These are phyloP conservation scores for Leptinotarsa undecemlineata DNA, from an alignment of 1,140 invertebrate species.

Conservation along the genomic window DNA sequence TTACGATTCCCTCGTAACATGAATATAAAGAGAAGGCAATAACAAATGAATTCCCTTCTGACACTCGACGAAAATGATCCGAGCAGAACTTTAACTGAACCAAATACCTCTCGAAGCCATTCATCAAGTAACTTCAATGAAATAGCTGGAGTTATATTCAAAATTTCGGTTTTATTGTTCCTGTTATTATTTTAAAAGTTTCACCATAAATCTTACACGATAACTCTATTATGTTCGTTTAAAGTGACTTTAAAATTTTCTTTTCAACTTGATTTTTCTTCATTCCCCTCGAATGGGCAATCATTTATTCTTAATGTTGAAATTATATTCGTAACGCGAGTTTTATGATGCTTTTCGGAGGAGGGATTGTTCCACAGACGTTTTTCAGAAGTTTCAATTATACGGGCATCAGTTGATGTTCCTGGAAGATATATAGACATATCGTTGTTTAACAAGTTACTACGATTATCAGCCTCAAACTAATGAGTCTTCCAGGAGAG, in stretches of 20 bases:
- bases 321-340: constrained; percentile 1
- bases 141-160: not conserved
- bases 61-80: not conserved
- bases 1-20: too few relatives aligned
- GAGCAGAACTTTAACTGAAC: not conserved
- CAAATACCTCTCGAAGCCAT: not conserved
- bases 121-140: not conserved
- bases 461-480: too few relatives aligned
- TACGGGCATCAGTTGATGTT: not conserved
- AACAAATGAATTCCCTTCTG: too few relatives aligned
- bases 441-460: too few relatives aligned
- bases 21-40: too few relatives aligned
- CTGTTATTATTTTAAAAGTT: constrained; percentile 6
- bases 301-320: not conserved
- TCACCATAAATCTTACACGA: not conserved
- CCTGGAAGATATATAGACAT: too few relatives aligned
- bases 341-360: not conserved
- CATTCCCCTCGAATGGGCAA: not conserved
- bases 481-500: too few relatives aligned
- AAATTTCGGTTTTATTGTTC: constrained; percentile 4
- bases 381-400: not conserved
- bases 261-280: constrained; percentile 8
- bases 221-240: constrained; percentile 6
- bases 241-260: constrained; percentile 7
- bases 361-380: not conserved